Percentiles rank a stretch among this genome's conserved stretches.
Evolutionary conservation across 2,888 invertebrate species (phyloP).

Genomic region (Ernsta delagoae): DNA sequence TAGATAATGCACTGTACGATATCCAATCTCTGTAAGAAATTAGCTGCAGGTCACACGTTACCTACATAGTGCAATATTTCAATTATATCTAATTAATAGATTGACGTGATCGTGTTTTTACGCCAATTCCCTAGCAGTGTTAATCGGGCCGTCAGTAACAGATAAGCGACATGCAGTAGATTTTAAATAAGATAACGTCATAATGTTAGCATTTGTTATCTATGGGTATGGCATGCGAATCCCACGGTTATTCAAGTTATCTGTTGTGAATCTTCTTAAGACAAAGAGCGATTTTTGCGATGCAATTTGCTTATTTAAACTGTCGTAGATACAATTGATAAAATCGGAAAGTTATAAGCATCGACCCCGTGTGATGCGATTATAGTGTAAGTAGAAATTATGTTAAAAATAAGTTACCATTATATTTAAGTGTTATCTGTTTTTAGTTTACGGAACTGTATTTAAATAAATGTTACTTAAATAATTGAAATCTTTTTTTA

Average conservation of each 20-base stretch:
- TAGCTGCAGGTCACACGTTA: background rate
- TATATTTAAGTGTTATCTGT: slow-evolving; percentile 9
- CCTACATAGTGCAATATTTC: background rate
- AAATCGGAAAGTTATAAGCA: slow-evolving; percentile 21
- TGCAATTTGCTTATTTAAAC: slow-evolving; percentile 12
- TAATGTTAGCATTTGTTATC: slow-evolving; percentile 27
- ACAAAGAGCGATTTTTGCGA: slow-evolving; percentile 15
- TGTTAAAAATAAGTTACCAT: slow-evolving; percentile 15
- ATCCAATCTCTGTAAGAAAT: background rate
- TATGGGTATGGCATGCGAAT: background rate
- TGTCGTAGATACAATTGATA: slow-evolving; percentile 3
- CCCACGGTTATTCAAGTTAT: slow-evolving; percentile 14
- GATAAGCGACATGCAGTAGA: slow-evolving; percentile 8
- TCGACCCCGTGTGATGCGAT: background rate
- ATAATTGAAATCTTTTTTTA: background rate
- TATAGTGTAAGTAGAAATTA: slow-evolving; percentile 21
- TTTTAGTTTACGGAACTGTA: background rate
- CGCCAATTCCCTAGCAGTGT: slow-evolving; percentile 2
- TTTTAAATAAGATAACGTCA: slow-evolving; percentile 14
- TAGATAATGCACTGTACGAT: background rate
- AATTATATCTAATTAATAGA: slow-evolving; percentile 7
- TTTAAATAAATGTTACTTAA: background rate
- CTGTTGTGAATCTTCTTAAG: slow-evolving; percentile 20
- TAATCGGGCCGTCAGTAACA: background rate
- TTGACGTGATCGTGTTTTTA: slow-evolving; percentile 12